A percentile compares a stretch with the other conserved stretches of the same genome.
Conservation (phyloP, 1,140 invertebrate genomes). For the Saxidomus purpurata region DNA sequence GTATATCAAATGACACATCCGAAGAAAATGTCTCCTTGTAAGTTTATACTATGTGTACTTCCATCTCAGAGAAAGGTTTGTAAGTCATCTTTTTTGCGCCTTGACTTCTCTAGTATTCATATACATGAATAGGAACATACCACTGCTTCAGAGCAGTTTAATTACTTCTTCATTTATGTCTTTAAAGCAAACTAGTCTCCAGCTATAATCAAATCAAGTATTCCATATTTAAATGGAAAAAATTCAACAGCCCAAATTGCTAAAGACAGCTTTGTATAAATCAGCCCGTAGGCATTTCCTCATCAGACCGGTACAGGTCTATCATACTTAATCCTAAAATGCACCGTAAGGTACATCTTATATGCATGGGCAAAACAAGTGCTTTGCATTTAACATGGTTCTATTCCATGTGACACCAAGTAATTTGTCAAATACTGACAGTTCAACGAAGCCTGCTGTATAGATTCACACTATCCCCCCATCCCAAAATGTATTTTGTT, state of each 20-base stretch:
- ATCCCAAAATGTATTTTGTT: constrained; percentile 19
- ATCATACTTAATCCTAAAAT: not conserved
- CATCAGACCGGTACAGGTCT: not conserved
- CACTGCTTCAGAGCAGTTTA: too few relatives aligned
- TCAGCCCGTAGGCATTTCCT: not conserved
- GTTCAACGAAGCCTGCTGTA: constrained; percentile 63
- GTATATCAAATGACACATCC: not conserved
- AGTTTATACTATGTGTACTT: not conserved
- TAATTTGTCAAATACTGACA: constrained; percentile 6
- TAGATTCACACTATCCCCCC: not conserved
- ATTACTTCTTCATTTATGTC: too few relatives aligned
- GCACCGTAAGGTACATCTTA: not conserved
- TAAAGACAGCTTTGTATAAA: not conserved
- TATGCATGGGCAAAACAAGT: constrained; percentile 4
- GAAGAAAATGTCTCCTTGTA: not conserved
- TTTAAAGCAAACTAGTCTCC: not conserved
- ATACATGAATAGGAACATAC: too few relatives aligned
- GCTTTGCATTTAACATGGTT: constrained; percentile 28
- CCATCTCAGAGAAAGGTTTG: not conserved
- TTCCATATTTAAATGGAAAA: not conserved
- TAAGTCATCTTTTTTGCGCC: too few relatives aligned
- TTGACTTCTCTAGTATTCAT: too few relatives aligned
- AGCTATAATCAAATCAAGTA: not conserved
- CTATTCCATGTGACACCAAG: constrained; percentile 4
- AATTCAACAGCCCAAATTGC: not conserved